phyloP scores from a whole-genome alignment of 2,113 vertebrate species.

The Antechinus flavipes region DNA sequence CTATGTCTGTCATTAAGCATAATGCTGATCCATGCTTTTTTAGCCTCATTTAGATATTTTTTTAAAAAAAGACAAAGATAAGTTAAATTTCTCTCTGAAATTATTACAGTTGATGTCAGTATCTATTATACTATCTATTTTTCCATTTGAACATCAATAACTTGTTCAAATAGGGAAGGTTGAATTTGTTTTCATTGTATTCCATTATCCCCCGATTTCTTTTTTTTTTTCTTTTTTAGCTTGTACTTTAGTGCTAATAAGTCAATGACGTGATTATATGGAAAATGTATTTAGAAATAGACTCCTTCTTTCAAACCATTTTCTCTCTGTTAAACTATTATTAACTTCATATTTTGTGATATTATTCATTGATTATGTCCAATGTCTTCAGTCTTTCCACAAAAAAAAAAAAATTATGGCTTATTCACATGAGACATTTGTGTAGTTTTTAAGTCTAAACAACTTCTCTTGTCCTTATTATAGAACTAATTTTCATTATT shows the following conservation, averaged over 20 bases:
- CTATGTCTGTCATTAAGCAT: background rate
- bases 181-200: background rate
- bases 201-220: background rate
- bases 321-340: background rate
- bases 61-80: background rate
- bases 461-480: background rate
- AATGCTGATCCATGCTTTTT: background rate
- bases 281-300: background rate
- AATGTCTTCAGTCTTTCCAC: background rate
- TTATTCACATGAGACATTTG: background rate
- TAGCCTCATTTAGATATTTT: background rate
- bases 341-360: background rate
- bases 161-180: background rate
- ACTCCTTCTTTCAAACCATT: background rate
- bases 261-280: background rate
- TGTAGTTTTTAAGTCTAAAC: background rate
- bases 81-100: background rate
- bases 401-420: background rate
- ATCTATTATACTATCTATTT: background rate
- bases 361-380: background rate
- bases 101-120: background rate
- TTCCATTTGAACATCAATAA: background rate
- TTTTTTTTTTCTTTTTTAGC: background rate
- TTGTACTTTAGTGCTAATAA: background rate
- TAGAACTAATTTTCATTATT: background rate